Evolutionary conservation across 2,888 invertebrate species (phyloP), one percentile per base, ranked within the genome.

Genomic region (Candidula unifasciata): DNA sequence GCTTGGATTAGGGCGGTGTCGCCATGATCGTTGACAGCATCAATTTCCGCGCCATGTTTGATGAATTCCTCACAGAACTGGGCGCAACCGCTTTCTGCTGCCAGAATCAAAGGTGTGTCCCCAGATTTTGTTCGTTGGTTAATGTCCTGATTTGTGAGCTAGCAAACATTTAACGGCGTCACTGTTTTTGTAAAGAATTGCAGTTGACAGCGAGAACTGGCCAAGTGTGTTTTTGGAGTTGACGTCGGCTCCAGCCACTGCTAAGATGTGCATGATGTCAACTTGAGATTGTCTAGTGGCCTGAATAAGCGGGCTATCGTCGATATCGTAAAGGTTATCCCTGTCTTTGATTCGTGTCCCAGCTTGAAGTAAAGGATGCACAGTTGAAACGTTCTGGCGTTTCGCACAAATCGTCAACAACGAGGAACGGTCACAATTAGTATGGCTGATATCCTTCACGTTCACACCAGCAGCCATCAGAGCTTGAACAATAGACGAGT

Each of bases 1-100:
- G 84, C 84, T 35, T 76, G 54, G 27, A 81, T 80, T 16, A 84
- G 81, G 10, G 84, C 76, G 8, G 54, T 60, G 60, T 84, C 74
- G 16, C 84, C 84, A n/a, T 35, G 80, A 60, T 76, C 21, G 30
- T 81, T 76, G 0, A 37, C 37, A 0, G 52, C 57, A 37, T 77
- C 66, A 18, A 84, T 64, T n/a, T 21, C 30, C 18, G 84, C 84
- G 0, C 80, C 84, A 21, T 18, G 68, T 1, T 44, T 33, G 78
- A 85, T 52, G 5, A 85, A 76, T 18, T 54, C 33, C 27, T 71
- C 30, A 44, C 76, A 68, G 10, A 69, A 30, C 30, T 21, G 69
- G 33, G 30, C 60, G 24, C 33, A 68, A 13, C 85, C 78, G 8
- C 71, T 80, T 21, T 33, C 64, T 21, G 66, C 80, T 10, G 80